phyloP scores from a whole-genome alignment of 1,140 invertebrate genomes.

The Conopomorpha cramerella region DNA sequence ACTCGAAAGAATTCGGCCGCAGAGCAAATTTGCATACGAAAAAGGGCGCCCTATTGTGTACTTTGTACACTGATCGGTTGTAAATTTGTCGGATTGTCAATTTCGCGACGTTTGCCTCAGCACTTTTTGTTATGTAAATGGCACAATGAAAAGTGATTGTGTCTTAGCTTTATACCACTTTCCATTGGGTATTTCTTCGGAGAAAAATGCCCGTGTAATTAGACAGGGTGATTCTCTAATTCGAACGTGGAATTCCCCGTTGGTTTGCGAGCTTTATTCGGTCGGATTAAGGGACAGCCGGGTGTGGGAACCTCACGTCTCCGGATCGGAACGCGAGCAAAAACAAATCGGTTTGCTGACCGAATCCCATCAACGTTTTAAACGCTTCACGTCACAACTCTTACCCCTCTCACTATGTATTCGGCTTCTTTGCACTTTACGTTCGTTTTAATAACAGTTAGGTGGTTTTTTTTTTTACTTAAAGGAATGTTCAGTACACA shows the following conservation, averaged over 20 bases:
- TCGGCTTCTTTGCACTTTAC: too few relatives aligned
- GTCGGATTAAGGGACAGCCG: constrained; percentile 12
- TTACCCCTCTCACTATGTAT: too few relatives aligned
- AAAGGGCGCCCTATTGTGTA: constrained; percentile 41
- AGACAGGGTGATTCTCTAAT: constrained; percentile 54
- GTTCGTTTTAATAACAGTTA: too few relatives aligned
- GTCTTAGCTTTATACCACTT: neutral
- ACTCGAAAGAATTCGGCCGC: constrained; percentile 24
- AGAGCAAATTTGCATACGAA: constrained; percentile 50
- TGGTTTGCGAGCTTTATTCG: constrained; percentile 18
- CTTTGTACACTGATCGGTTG: constrained; percentile 30
- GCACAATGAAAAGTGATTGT: neutral
- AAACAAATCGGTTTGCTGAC: constrained; percentile 14
- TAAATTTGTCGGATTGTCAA: constrained; percentile 52
- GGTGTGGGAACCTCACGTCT: constrained; percentile 52
- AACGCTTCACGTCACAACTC: too few relatives aligned
- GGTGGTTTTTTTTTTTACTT: too few relatives aligned
- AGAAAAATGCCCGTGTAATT: constrained; percentile 27
- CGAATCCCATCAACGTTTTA: neutral
- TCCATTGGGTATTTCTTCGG: constrained; percentile 4
- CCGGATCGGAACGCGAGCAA: constrained; percentile 38
- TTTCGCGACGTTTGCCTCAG: constrained; percentile 47
- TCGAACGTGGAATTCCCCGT: constrained; percentile 38
- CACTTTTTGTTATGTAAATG: constrained; percentile 19
- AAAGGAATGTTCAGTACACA: too few relatives aligned